A percentile compares a stretch with the other conserved stretches of the same genome.
phyloP scores from a whole-genome alignment of 2,113 vertebrate genomes.

The Zeus faber region DNA sequence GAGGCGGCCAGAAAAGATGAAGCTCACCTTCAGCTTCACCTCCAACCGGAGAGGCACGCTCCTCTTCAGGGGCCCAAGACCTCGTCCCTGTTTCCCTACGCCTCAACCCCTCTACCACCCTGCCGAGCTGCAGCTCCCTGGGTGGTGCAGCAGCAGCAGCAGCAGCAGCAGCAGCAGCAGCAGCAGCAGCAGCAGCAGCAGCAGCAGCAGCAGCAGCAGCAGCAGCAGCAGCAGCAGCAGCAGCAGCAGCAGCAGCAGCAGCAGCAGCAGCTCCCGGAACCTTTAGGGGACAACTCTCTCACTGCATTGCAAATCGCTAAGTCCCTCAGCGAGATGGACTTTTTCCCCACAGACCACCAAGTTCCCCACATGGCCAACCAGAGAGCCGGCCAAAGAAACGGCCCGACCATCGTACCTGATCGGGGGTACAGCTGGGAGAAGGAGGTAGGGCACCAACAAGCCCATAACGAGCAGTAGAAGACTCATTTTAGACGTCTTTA shows the following conservation, averaged over 20 bases:
- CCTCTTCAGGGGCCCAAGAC: slow-evolving; percentile 30
- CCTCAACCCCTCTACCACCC: slow-evolving; percentile 31
- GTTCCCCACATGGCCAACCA: slow-evolving; percentile 33
- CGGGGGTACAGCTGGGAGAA: slow-evolving; percentile 66
- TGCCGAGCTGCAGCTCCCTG: slow-evolving; percentile 51
- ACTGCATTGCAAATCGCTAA: slow-evolving; percentile 76
- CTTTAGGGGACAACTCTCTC: slow-evolving; percentile 75
- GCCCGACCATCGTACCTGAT: slow-evolving; percentile 46
- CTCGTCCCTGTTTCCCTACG: slow-evolving; percentile 55
- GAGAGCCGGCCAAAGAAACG: slow-evolving; percentile 52
- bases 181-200: slow-evolving; percentile 39
- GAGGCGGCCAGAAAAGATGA: slow-evolving; percentile 52
- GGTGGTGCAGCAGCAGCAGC: slow-evolving; percentile 48
- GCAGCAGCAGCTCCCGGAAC: slow-evolving; percentile 13
- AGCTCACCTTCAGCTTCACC: no score
- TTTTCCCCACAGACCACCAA: slow-evolving; percentile 42
- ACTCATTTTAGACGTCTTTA: background rate
- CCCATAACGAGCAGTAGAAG: background rate
- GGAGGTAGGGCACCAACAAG: slow-evolving; percentile 53
- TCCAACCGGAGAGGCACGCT: slow-evolving; percentile 52
- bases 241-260: slow-evolving; percentile 43
- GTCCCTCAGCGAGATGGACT: slow-evolving; percentile 75
- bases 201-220: slow-evolving; percentile 35
- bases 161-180: slow-evolving; percentile 39
- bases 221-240: slow-evolving; percentile 34